phyloP scores from a whole-genome alignment of 2,797 vertebrate species.

The Taeniopygia guttata region DNA sequence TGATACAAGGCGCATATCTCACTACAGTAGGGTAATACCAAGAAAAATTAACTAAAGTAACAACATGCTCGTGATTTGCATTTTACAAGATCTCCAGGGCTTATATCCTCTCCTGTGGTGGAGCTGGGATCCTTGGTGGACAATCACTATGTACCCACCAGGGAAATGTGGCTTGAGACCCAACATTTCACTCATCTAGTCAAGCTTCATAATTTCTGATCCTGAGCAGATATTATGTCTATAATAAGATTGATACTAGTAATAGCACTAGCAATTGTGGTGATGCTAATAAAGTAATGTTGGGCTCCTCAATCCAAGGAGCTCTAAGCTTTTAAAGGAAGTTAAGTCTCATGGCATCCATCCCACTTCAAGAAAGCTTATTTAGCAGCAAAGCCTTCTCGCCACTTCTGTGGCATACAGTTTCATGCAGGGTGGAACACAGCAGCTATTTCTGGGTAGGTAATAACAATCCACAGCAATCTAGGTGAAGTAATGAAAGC shows the following conservation, averaged over 20 bases:
- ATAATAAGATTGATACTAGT: slow-evolving; percentile 27
- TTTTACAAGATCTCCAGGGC: neutral
- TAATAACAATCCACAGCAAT: slow-evolving; percentile 9
- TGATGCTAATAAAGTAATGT: slow-evolving; percentile 40
- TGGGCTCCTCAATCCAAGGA: slow-evolving; percentile 3
- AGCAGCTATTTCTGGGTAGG: slow-evolving; percentile 30
- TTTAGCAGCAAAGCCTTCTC: neutral
- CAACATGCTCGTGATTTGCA: neutral
- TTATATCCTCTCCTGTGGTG: neutral
- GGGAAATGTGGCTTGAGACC: neutral
- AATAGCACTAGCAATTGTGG: neutral
- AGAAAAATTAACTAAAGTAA: neutral
- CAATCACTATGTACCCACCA: accelerated
- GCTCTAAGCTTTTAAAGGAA: neutral
- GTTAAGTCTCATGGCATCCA: slow-evolving; percentile 25
- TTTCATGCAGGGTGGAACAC: slow-evolving; percentile 28
- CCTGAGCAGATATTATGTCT: neutral
- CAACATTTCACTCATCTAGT: neutral
- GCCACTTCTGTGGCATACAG: neutral
- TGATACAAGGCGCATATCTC: neutral
- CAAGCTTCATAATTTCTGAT: neutral
- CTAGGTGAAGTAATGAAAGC: slow-evolving; percentile 17
- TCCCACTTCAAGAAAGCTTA: slow-evolving; percentile 16
- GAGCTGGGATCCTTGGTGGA: neutral
- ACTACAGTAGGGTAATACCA: neutral